Percentiles rank a stretch among this genome's conserved stretches.
These are phyloP conservation scores for Gryllus longicercus DNA, from an alignment of 2,888 invertebrate genomes.

Conservation along the genomic window DNA sequence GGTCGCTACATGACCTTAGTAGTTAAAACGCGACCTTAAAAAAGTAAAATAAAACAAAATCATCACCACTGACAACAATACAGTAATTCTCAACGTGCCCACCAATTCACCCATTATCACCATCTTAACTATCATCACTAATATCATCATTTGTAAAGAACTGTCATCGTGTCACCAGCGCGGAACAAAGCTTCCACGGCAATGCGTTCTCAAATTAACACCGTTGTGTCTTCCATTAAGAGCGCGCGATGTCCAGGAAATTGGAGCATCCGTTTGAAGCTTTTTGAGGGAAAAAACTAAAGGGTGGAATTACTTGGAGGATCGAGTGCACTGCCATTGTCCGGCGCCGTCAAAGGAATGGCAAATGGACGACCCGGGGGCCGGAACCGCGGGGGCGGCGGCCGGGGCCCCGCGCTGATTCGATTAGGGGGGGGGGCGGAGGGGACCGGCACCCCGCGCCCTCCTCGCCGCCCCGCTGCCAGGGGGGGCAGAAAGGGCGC, in stretches of 20 bases:
- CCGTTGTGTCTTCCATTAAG: no score
- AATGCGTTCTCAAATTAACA: no score
- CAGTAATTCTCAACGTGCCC: no score
- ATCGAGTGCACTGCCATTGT: neutral
- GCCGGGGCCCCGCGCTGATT: neutral
- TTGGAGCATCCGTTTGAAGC: conserved; percentile 7
- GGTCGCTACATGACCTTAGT: no score
- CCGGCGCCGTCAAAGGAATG: neutral
- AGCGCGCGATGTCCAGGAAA: neutral
- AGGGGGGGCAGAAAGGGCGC: neutral
- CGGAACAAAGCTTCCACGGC: no score
- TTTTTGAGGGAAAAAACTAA: neutral
- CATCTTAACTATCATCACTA: no score
- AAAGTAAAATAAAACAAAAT: no score
- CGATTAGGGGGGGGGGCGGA: neutral
- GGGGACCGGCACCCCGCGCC: neutral
- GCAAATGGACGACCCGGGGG: neutral
- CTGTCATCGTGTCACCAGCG: no score
- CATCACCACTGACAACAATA: no score
- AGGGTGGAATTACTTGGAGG: neutral
- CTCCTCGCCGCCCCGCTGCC: neutral
- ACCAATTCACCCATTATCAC: no score
- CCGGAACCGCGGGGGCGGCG: neutral
- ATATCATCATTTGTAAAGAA: no score
- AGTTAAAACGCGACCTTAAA: no score